These are phyloP conservation scores for Cochlearius cochlearius DNA, from an alignment of 2,113 vertebrate species.

Conservation along the genomic window DNA sequence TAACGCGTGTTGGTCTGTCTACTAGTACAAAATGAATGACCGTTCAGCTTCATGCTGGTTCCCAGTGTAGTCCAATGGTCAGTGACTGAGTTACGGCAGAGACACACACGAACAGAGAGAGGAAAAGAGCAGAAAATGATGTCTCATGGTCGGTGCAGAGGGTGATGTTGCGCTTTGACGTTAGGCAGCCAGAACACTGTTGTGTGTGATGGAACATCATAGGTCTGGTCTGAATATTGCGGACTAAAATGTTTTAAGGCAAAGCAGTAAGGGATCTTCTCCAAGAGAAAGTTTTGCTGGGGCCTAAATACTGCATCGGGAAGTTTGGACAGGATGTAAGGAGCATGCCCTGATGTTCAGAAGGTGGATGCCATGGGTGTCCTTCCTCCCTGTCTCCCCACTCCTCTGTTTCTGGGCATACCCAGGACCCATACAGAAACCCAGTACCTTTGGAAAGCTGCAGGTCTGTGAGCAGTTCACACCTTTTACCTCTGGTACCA, in stretches of 20 bases:
- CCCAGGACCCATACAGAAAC: neutral
- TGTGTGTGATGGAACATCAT: neutral
- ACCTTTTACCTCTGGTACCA: neutral
- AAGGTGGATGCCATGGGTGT: neutral
- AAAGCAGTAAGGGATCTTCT: neutral
- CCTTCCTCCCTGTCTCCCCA: neutral
- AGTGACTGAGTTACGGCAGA: neutral
- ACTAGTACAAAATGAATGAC: neutral
- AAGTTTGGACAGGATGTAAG: neutral
- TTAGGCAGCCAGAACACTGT: neutral
- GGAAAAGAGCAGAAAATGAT: neutral
- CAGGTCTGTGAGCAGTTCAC: neutral
- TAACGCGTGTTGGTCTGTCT: neutral
- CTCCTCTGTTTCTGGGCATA: neutral
- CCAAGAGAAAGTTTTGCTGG: neutral
- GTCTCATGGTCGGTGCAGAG: neutral
- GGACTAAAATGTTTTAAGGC: neutral
- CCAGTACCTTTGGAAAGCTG: neutral
- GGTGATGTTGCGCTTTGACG: neutral
- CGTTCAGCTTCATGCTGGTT: neutral
- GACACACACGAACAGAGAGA: neutral
- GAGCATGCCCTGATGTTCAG: neutral
- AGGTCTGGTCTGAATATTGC: neutral
- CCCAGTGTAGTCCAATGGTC: neutral
- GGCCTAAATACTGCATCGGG: neutral